Evolutionary conservation across 2,888 invertebrate species (phyloP).

Genomic region (Macrosiphum euphorbiae): DNA sequence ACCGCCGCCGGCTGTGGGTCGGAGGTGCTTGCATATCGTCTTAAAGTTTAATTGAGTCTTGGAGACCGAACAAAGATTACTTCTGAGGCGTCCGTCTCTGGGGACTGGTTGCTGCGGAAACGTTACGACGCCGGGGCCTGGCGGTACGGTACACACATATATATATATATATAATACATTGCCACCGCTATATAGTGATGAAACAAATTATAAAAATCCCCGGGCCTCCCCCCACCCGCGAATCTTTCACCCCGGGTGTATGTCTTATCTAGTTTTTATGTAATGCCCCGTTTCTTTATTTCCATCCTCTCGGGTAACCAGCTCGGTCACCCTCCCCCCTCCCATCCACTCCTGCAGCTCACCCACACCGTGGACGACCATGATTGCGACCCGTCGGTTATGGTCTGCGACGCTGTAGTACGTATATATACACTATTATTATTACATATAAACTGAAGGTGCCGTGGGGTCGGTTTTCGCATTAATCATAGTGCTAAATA

Average conservation of each 20-base stretch:
- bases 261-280: conserved; percentile 58
- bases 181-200: conserved; percentile 45
- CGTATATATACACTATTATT: background rate
- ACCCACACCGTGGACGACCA: background rate
- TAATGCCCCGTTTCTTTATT: conserved; percentile 43
- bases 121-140: conserved; percentile 55
- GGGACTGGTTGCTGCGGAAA: conserved; percentile 68
- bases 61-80: conserved; percentile 69
- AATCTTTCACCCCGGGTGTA: background rate
- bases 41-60: conserved; percentile 82
- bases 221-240: conserved; percentile 68
- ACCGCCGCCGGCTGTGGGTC: conserved; percentile 51
- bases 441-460: background rate
- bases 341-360: too few species aligned
- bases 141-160: background rate
- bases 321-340: background rate
- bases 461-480: background rate
- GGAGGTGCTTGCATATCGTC: conserved; percentile 74
- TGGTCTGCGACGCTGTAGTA: background rate
- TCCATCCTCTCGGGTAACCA: background rate
- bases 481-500: conserved; percentile 22
- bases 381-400: background rate
- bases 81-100: conserved; percentile 69
- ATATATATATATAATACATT: background rate
- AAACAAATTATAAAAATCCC: conserved; percentile 65